Conservation (phyloP, 2,113 vertebrate species). For the Apteryx mantelli region DNA sequence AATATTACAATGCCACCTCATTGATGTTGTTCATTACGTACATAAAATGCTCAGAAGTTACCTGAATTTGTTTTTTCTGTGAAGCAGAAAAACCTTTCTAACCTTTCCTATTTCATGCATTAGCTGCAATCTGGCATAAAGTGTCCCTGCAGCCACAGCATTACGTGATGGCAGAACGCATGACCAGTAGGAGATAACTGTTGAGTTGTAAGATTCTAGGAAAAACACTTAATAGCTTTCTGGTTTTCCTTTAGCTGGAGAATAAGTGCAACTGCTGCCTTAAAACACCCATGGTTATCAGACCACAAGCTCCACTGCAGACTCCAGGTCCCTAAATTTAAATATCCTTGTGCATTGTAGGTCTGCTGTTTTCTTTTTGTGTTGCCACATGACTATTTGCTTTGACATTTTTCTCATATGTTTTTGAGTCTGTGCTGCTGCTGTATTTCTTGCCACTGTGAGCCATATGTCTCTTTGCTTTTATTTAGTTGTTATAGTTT, state of each 20-base stretch:
- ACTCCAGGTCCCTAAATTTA: slow-evolving; percentile 81
- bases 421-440: neutral
- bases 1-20: neutral
- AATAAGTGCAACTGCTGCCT: slow-evolving; percentile 92
- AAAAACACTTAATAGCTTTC: neutral
- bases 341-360: neutral
- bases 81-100: neutral
- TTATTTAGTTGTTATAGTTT: neutral
- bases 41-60: neutral
- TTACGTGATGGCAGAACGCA: neutral
- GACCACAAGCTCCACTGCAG: slow-evolving; percentile 86
- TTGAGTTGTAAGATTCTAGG: neutral
- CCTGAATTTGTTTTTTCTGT: neutral
- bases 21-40: neutral
- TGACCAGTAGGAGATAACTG: neutral
- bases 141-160: neutral
- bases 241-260: slow-evolving; percentile 86
- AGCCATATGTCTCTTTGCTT: neutral
- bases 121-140: neutral
- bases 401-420: neutral
- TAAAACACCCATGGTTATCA: slow-evolving; percentile 93
- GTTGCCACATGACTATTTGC: neutral
- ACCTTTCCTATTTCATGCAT: neutral
- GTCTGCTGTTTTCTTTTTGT: neutral
- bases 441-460: neutral